A percentile compares a stretch with the other conserved stretches of the same genome.
Conservation (phyloP, 2,888 invertebrate genomes). For the Sesamia inferens region DNA sequence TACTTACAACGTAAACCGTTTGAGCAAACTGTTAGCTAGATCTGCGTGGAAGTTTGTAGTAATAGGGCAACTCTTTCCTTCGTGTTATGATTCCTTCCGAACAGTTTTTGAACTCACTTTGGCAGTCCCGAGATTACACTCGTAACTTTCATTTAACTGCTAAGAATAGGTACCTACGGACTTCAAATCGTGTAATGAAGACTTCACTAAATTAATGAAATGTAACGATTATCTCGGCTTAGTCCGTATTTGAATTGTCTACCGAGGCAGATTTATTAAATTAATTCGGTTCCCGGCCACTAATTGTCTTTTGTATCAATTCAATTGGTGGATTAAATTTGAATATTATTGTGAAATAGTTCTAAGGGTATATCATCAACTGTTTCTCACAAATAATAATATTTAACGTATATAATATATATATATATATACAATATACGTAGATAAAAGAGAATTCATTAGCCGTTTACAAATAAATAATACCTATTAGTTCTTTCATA, state of each 20-base stretch:
- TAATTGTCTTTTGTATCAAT: slow-evolving; percentile 77
- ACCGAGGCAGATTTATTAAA: slow-evolving; percentile 72
- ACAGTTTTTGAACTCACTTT: slow-evolving; percentile 64
- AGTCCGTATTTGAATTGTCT: slow-evolving; percentile 69
- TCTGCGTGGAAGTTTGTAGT: slow-evolving; percentile 61
- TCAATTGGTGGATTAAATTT: slow-evolving; percentile 70
- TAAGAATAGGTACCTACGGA: slow-evolving; percentile 51
- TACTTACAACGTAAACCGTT: slow-evolving; percentile 62
- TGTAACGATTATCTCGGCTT: slow-evolving; percentile 67
- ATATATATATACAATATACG: slow-evolving; percentile 14
- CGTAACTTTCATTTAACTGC: slow-evolving; percentile 56
- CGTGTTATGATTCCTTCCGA: slow-evolving; percentile 59
- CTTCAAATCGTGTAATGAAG: slow-evolving; percentile 54
- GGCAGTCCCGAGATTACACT: slow-evolving; percentile 62
- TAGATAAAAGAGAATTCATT: slow-evolving; percentile 7
- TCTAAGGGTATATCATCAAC: slow-evolving; percentile 37
- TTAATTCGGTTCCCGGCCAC: slow-evolving; percentile 70
- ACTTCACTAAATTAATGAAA: slow-evolving; percentile 66
- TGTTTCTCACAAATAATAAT: slow-evolving; percentile 37
- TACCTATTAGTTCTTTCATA: slow-evolving; percentile 4
- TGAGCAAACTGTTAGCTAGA: slow-evolving; percentile 59
- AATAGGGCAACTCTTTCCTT: slow-evolving; percentile 61
- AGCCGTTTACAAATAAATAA: slow-evolving; percentile 14
- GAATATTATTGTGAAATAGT: slow-evolving; percentile 67
- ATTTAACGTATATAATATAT: slow-evolving; percentile 12